A percentile compares a stretch with the other conserved stretches of the same genome.
Evolutionary conservation across 2,888 invertebrate species (phyloP).

Genomic region (Morpho helenor): DNA sequence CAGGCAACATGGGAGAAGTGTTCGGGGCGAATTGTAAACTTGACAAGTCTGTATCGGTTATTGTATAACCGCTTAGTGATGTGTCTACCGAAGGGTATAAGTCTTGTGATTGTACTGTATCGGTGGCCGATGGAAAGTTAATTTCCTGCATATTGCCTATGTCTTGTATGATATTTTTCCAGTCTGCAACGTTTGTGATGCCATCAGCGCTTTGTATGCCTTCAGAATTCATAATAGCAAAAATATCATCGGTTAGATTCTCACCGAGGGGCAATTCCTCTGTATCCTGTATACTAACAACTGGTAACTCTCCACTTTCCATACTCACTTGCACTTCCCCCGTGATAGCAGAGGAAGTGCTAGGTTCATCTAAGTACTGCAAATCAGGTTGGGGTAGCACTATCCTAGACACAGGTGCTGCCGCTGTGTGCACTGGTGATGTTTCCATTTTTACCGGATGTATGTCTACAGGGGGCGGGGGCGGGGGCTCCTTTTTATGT

Average conservation of each 20-base stretch:
- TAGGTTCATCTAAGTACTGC: constrained; percentile 59
- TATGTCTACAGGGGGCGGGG: constrained; percentile 54
- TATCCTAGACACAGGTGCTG: constrained; percentile 63
- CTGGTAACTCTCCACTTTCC: constrained; percentile 69
- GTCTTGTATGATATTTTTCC: constrained; percentile 74
- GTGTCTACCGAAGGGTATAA: constrained; percentile 50
- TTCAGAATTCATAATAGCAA: constrained; percentile 74
- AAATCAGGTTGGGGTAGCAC: constrained; percentile 60
- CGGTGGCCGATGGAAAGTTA: constrained; percentile 59
- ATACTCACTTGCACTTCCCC: constrained; percentile 69
- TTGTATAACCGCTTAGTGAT: constrained; percentile 46
- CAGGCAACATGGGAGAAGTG: constrained; percentile 52
- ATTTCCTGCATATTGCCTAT: constrained; percentile 72
- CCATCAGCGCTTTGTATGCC: constrained; percentile 73
- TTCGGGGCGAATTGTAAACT: constrained; percentile 59
- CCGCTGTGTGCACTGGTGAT: constrained; percentile 54
- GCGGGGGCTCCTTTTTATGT: constrained; percentile 65
- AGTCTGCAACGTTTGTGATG: constrained; percentile 67
- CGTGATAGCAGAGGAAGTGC: constrained; percentile 49
- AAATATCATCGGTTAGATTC: constrained; percentile 70
- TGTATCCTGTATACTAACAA: constrained; percentile 74
- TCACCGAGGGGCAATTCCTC: constrained; percentile 71
- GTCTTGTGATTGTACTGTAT: constrained; percentile 51
- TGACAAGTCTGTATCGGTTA: constrained; percentile 56
- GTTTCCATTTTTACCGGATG: constrained; percentile 59